Evolutionary conservation across 2,888 invertebrate species (phyloP), one percentile per base, ranked within the genome.

Genomic region (Drosophila falleni): DNA sequence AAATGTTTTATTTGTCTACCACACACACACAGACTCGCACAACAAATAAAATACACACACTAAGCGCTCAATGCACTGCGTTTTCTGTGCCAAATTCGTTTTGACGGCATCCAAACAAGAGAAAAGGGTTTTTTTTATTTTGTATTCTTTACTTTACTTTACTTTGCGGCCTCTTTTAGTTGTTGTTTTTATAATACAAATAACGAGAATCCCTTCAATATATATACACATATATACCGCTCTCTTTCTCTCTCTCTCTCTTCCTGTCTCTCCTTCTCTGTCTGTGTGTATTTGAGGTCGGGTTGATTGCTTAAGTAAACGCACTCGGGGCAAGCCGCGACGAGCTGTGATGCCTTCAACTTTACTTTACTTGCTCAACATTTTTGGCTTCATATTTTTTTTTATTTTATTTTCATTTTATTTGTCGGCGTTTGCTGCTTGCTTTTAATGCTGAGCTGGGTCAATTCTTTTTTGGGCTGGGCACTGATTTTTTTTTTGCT

Each of bases 251-350:
- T 16, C 15, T 26, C 13, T 63, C 8, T 29, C 9, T 63, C 9
- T 70, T 29, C 53, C 39, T 59, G n/a, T 78, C 55, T 62, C 8
- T 44, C 33, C 66, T 33, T 56, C 47, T 61, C 41, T 68, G 55
- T 56, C 42, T 71, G 70, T 83, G 74, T 74, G 63, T 78, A 79
- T 80, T 80, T 87, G 85, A 80, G 88, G 84, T 88, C 83, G 87
- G 87, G 89, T 84, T 87, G 86, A 87, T 87, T 87, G 86, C 89
- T 87, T 86, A 88, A 87, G 86, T 84, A 87, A 87, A 88, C 86
- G 87, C 86, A 88, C 84, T 86, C 81, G 70, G 78, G 84, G 81
- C 78, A 73, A 74, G 78, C 80, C 70, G 64, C 70, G 82, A 66
- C 65, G 69, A 71, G 71, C 74, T 79, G 83, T 79, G 83, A 81